Base-by-base conservation (phyloP, 2,113 vertebrate genomes). In the Micronisus gabar region DNA sequence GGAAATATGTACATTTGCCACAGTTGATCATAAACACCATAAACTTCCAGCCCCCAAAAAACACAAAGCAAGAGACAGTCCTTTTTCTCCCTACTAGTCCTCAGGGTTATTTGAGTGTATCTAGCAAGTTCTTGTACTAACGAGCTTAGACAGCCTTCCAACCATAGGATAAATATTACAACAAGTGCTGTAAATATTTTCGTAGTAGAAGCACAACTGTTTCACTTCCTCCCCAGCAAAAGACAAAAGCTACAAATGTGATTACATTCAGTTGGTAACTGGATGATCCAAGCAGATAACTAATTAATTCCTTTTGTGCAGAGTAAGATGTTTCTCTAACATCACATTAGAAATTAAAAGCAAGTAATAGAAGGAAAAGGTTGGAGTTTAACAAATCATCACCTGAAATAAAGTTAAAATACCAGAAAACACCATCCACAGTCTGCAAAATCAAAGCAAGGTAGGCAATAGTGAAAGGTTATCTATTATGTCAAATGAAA, bases 121-220 rank as follows among this genome's bases (percentile, higher is more conserved):
- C 70, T 79, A 91, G 74, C 34, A 61, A 81, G 43, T 75, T 95
- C 73, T 79, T 68, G 67, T n/a, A 76, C 34, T 86, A 93, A 95
- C 2, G 27, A 91, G 84, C 71, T 94, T 20, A 76, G 78, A 72
- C 40, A 85, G 73, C 38, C 87, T 91, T 94, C 95, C 89, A 86
- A 12, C 48, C 81, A 56, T 20, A 34, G 63, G 45, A 72, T 88
- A 93, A 93, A 82, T 86, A 92, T 48, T 93, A 74, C 79, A 89
- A 62, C 15, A 62, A 93, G 50, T 16, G 80, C 67, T 86, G 67
- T 86, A 94, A 97, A 84, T 86, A 96, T 86, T 95, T 95, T 47
- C 12, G 2, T 66, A 83, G 52, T 20, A 32, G 82, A 79, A 90
- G 75, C 67, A 80, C 59, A 91, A 91, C 22, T 48, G 27, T 63